Conservation (phyloP, 2,797 vertebrate species). For the Rhinoraja longicauda region DNA sequence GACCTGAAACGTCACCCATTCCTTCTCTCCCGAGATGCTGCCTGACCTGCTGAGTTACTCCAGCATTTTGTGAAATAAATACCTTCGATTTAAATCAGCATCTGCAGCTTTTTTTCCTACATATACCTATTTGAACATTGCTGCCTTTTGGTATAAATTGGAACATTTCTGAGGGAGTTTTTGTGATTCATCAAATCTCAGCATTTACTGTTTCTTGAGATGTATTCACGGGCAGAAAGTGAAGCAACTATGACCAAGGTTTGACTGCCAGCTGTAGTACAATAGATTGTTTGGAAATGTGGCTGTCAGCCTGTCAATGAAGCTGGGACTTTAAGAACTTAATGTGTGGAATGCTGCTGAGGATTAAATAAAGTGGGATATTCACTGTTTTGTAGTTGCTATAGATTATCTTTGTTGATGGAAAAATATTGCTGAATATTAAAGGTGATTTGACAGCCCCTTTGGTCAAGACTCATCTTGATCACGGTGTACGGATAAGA, state of each 20-base stretch:
- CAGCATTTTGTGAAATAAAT: too few relatives aligned
- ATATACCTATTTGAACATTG: background rate
- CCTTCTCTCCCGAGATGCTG: too few relatives aligned
- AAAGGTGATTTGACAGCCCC: background rate
- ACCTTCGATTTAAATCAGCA: too few relatives aligned
- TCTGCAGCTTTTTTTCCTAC: too few relatives aligned
- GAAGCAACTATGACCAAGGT: background rate
- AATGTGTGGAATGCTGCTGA: background rate
- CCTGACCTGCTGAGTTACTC: too few relatives aligned
- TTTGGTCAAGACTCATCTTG: background rate
- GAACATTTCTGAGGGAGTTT: background rate
- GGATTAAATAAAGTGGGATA: background rate
- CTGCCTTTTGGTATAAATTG: background rate
- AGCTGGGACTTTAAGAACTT: background rate
- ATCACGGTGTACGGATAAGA: background rate
- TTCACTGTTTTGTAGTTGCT: background rate
- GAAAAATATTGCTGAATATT: background rate
- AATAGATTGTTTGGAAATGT: background rate
- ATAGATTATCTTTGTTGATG: background rate
- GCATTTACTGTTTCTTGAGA: background rate
- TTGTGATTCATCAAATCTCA: background rate
- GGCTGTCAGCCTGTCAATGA: too few relatives aligned
- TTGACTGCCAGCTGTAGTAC: background rate
- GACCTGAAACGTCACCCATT: too few relatives aligned
- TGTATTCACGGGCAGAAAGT: background rate